These are phyloP conservation scores for Neocrepidodera transversa DNA, from an alignment of 2,888 invertebrate species.

Conservation along the genomic window DNA sequence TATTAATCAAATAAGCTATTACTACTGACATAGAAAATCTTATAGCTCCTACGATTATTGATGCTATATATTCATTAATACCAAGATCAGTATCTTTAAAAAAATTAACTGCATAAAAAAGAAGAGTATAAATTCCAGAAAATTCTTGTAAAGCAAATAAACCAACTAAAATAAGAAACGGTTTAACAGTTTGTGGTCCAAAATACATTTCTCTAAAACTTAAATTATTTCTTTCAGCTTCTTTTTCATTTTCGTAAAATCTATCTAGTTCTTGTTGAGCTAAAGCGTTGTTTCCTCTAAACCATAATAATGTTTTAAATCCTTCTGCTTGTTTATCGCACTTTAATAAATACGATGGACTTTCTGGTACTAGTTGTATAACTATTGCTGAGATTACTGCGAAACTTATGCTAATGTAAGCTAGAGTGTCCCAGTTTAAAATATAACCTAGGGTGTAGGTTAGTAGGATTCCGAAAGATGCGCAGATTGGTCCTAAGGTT, in stretches of 20 bases:
- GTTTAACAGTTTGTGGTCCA: slow-evolving; percentile 69
- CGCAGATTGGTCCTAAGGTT: slow-evolving; percentile 73
- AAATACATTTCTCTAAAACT: slow-evolving; percentile 54
- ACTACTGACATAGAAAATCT: slow-evolving; percentile 72
- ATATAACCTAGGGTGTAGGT: slow-evolving; percentile 74
- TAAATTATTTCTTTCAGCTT: slow-evolving; percentile 35
- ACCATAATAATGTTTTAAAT: slow-evolving; percentile 69
- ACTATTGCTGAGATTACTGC: slow-evolving; percentile 65
- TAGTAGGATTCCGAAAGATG: slow-evolving; percentile 75
- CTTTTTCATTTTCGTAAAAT: slow-evolving; percentile 34
- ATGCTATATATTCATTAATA: slow-evolving; percentile 70
- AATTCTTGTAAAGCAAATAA: slow-evolving; percentile 77
- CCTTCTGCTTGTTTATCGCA: slow-evolving; percentile 65
- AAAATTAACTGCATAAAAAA: slow-evolving; percentile 76
- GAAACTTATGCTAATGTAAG: slow-evolving; percentile 68
- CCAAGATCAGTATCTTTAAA: slow-evolving; percentile 72
- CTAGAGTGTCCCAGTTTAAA: slow-evolving; percentile 71
- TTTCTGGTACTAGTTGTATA: slow-evolving; percentile 73
- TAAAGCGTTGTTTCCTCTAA: slow-evolving; percentile 68
- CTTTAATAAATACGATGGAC: slow-evolving; percentile 72
- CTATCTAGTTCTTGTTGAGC: slow-evolving; percentile 71
- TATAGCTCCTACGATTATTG: slow-evolving; percentile 73
- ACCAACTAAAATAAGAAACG: slow-evolving; percentile 69
- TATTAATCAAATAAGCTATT: slow-evolving; percentile 71
- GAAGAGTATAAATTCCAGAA: slow-evolving; percentile 75